phyloP scores from a whole-genome alignment of 2,797 vertebrate genomes.

The Molossus molossus region DNA sequence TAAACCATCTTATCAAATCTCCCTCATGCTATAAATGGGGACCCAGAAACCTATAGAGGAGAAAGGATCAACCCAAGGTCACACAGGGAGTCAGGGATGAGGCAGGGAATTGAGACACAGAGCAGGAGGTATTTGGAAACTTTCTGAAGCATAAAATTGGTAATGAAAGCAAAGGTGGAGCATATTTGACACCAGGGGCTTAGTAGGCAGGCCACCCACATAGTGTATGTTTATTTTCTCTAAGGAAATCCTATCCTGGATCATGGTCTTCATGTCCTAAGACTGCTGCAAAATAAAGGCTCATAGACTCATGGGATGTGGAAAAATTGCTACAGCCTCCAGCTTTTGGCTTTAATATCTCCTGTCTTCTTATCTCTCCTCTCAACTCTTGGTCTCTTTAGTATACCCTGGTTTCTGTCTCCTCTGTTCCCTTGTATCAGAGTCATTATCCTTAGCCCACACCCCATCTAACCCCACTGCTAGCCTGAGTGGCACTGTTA shows the following conservation, averaged over 20 bases:
- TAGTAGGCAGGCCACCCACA: not conserved
- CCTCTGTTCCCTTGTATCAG: not conserved
- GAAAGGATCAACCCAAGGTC: not conserved
- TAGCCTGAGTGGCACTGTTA: not conserved
- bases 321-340: not conserved
- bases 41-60: not conserved
- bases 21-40: not conserved
- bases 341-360: not conserved
- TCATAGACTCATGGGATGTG: not conserved
- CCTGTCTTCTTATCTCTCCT: not conserved
- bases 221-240: not conserved
- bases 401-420: not conserved
- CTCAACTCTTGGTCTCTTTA: not conserved
- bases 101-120: not conserved
- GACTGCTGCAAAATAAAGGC: slow-evolving; percentile 2
- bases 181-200: not conserved
- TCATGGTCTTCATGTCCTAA: not conserved
- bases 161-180: slow-evolving; percentile 7
- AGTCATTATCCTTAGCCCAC: not conserved
- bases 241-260: not conserved
- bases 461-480: not conserved
- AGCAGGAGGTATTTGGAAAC: slow-evolving; percentile 20
- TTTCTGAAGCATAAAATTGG: slow-evolving; percentile 28
- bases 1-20: not conserved
- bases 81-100: not conserved